Percentiles rank a stretch among this genome's conserved stretches.
phyloP scores from a whole-genome alignment of 2,888 invertebrate species.

The Agonopterix heracliana region DNA sequence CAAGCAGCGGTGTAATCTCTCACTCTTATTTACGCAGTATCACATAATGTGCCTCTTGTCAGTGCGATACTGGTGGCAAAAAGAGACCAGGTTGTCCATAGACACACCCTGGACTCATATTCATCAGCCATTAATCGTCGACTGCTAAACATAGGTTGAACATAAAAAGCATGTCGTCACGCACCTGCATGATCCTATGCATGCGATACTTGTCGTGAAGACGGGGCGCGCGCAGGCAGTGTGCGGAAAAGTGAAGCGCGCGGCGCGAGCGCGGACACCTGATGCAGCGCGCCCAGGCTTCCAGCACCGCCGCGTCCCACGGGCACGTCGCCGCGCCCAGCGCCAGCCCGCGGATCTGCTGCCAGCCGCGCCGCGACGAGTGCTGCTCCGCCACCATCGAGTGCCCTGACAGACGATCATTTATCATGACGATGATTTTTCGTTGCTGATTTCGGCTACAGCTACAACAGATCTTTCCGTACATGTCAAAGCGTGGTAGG shows the following conservation, averaged over 20 bases:
- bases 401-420: conserved; percentile 40
- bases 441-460: no score
- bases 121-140: no score
- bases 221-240: conserved; percentile 55
- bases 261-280: conserved; percentile 39
- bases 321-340: conserved; percentile 45
- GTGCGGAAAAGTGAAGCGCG: conserved; percentile 54
- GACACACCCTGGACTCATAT: no score
- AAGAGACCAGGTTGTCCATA: no score
- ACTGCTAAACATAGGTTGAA: no score
- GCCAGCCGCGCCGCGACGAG: conserved; percentile 43
- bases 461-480: no score
- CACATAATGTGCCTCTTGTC: no score
- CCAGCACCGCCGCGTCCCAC: conserved; percentile 57
- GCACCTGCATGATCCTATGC: conserved; percentile 54
- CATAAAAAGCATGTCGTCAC: conserved; percentile 13
- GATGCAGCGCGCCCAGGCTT: conserved; percentile 58
- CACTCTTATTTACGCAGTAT: no score
- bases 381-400: conserved; percentile 65
- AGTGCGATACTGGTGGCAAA: no score
- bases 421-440: neutral
- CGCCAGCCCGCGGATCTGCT: conserved; percentile 51
- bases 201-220: conserved; percentile 59
- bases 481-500: neutral
- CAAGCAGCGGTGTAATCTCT: no score